These are phyloP conservation scores for Apodemus speciosus DNA, from an alignment of 2,113 vertebrate species.

Conservation along the genomic window DNA sequence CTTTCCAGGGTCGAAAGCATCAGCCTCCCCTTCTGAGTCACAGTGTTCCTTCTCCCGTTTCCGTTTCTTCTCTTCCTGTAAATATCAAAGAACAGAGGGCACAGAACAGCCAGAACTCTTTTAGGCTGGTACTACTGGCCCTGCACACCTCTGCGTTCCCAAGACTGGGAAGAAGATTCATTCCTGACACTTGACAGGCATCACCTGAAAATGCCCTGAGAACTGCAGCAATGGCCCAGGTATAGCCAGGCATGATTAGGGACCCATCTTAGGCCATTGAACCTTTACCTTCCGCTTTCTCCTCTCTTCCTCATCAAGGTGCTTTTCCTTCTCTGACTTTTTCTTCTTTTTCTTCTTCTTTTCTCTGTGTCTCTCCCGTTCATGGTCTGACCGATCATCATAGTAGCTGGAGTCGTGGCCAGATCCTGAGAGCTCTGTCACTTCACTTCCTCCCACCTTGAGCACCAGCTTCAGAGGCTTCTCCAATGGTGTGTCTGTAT, in stretches of 20 bases:
- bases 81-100: background rate
- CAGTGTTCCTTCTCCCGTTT: slow-evolving; percentile 95
- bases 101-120: background rate
- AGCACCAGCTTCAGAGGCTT: slow-evolving; percentile 97
- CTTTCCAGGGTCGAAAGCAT: slow-evolving; percentile 91
- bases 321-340: slow-evolving; percentile 96
- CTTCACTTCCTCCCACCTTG: slow-evolving; percentile 97
- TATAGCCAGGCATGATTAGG: background rate
- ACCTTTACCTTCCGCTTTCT: slow-evolving; percentile 91
- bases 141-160: background rate
- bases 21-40: slow-evolving; percentile 91
- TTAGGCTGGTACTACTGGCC: no score
- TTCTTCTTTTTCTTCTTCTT: slow-evolving; percentile 99
- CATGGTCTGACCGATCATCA: slow-evolving; percentile 96
- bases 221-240: background rate
- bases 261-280: no score
- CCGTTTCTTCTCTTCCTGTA: slow-evolving; percentile 94
- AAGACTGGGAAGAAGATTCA: background rate
- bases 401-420: slow-evolving; percentile 98
- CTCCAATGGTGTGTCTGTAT: slow-evolving; percentile 93
- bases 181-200: no score
- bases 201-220: background rate
- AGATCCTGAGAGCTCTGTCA: slow-evolving; percentile 96
- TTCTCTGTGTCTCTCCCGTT: slow-evolving; percentile 95
- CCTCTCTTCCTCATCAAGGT: slow-evolving; percentile 94